phyloP scores from a whole-genome alignment of 1,140 invertebrate species.

The Nylanderia fulva region DNA sequence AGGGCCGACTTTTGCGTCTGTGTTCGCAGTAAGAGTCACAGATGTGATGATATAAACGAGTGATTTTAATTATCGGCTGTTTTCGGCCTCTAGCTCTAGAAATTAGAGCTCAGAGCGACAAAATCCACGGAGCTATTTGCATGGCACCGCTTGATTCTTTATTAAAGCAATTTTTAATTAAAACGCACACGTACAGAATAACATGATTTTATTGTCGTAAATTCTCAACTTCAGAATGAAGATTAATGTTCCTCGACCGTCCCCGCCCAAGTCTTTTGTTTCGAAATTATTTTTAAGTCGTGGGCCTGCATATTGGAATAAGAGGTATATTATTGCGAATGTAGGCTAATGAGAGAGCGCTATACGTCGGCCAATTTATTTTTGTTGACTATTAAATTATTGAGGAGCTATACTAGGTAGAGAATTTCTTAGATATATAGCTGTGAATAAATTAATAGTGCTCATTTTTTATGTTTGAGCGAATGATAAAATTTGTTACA shows the following conservation, averaged over 20 bases:
- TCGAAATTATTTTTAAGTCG: conserved; percentile 45
- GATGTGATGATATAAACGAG: neutral
- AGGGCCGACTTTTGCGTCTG: neutral
- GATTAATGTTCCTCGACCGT: conserved; percentile 25
- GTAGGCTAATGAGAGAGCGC: neutral
- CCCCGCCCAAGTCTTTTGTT: conserved; percentile 25
- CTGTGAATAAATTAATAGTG: neutral
- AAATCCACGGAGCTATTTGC: neutral
- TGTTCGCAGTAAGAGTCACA: neutral
- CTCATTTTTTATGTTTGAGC: too few species aligned
- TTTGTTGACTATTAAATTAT: conserved; percentile 42
- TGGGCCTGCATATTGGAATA: neutral
- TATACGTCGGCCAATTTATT: conserved; percentile 31
- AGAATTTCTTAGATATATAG: neutral
- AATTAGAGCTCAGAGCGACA: neutral
- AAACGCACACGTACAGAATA: neutral
- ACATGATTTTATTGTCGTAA: neutral
- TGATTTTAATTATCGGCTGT: conserved; percentile 12
- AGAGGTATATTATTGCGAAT: neutral
- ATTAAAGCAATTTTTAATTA: neutral
- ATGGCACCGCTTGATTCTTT: neutral
- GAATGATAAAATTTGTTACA: neutral
- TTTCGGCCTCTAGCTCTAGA: neutral
- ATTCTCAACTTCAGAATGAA: neutral
- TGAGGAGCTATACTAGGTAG: neutral